Base-by-base conservation (phyloP, 2,797 vertebrate genomes). In the Tympanoctomys barrerae region DNA sequence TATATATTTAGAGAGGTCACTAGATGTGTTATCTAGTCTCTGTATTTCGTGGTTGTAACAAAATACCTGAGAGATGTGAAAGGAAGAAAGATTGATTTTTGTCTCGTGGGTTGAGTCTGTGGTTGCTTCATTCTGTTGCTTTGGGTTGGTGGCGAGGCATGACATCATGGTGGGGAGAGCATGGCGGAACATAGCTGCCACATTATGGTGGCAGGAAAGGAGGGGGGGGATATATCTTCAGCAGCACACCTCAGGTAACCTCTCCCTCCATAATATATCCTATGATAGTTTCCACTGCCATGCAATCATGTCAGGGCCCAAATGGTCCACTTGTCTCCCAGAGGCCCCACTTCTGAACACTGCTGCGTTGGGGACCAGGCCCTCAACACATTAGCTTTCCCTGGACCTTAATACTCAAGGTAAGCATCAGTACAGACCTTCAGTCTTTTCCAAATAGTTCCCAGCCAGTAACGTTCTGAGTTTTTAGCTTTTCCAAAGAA, bases 401-500 rank as follows among this genome's bases (percentile, higher is more conserved):
- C 46, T 54, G 77, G 46, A 54, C 77, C 77, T 79, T 78, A 54
- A 79, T 64, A 83, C n/a, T 83, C 52, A 21, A 4, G 82, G 52
- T 62, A 68, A 95, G 62, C 59, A 66, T 83, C 61, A 87, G 78
- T 33, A 54, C 73, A n/a, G 61, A 61, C 68, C 28, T 18, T 24
- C 61, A 71, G 26, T 12, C 21, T 96, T 84, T 91, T 71, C 36
- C 68, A 78, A 77, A 82, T 90, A 77, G 83, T 78, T 13, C 75
- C 54, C 22, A 80, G n/a, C 42, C 61, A 90, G 70, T 10, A 85
- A 82, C 70, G 73, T 94, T 52, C 66, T 64, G 66, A 19, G 33
- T 62, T 62, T 94, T 87, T 52, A 94, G 83, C 52, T 92, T 80
- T 90, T 90, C 52, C 54, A 73, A 80, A 73, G 64, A 88, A 31